Evolutionary conservation across 2,888 invertebrate genomes (phyloP), one percentile per base, ranked within the genome.

Genomic region (Drosophila vallismaia): DNA sequence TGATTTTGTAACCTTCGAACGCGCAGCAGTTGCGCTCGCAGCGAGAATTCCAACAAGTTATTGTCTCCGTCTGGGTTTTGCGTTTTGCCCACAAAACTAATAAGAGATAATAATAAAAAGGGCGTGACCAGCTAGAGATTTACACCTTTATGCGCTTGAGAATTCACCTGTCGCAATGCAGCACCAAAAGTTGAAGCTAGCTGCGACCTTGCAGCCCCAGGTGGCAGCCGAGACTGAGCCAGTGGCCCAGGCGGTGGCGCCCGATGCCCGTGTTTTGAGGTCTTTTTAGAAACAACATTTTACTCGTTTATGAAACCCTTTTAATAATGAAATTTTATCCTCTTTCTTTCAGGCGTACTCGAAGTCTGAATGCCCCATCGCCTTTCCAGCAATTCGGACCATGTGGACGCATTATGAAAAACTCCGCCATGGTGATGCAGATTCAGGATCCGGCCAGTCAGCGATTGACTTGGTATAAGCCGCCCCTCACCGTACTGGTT

Each of bases 381-480:
- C 98, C 98, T 0, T 96, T 98, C 86, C 98, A 98, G 92, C 97
- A 98, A 90, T 98, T 99, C 92, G 98, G 98, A 93, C 98, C 98
- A 94, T 98, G 98, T 93, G 98, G 98, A 88, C 95, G 98, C 84
- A 97, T 98, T 91, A 96, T 98, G 97, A 98, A 98, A 93, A 98
- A 97, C 92, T 97, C 98, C 12, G 97, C 97, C 38, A 97, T 97
- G 96, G 96, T 98, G 91, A 97, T 98, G 98, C 97, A 98, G 92
- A 98, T 98, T 89, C 98, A 98, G 92, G 98, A 99, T 93, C 99
- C 98, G 46, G 98, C 98, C 89, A 97, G 97, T 90, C 98, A 98
- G 93, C 94, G 98, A 89, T 93, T 99, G 89, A 98, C 97, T 50
- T 99, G 99, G 99, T 97, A 97, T 94, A 98, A 98, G 92, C 96